Evolutionary conservation across 92 coral and sea anemone species (phyloP).

Genomic region (Isaurus tuberculatus): DNA sequence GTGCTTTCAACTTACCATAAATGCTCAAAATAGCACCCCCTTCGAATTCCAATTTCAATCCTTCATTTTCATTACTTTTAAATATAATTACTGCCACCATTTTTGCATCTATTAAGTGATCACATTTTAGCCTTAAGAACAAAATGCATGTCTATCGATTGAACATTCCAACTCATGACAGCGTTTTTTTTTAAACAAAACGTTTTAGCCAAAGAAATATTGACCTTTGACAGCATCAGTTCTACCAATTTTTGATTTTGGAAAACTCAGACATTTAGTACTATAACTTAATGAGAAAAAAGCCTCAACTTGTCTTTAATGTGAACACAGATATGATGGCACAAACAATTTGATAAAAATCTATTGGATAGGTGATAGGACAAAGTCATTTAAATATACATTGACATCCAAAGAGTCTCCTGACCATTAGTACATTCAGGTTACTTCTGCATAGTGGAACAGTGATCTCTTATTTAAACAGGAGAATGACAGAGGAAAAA

Average conservation of each 20-base stretch:
- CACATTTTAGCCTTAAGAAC: no score
- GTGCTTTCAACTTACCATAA: no score
- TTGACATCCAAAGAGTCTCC: constrained; percentile 36
- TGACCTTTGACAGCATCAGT: no score
- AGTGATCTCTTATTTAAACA: background rate
- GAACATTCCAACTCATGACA: no score
- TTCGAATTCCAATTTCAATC: background rate
- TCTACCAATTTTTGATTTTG: constrained; percentile 22
- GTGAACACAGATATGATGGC: constrained; percentile 45
- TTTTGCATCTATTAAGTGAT: no score
- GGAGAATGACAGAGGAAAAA: constrained; percentile 32
- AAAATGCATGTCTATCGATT: no score
- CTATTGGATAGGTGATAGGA: constrained; percentile 35
- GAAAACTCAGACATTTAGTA: constrained; percentile 43
- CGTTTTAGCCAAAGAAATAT: no score
- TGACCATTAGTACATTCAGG: background rate
- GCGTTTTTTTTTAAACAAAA: no score
- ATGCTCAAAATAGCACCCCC: background rate
- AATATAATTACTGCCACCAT: no score
- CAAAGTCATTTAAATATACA: constrained; percentile 39
- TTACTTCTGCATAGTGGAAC: background rate
- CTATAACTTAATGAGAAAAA: constrained; percentile 35
- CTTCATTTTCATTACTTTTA: no score
- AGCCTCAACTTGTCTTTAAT: constrained; percentile 31
- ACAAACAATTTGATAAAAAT: constrained; percentile 36